A percentile compares a stretch with the other conserved stretches of the same genome.
phyloP scores from a whole-genome alignment of 2,113 vertebrate genomes.

The Elaphurus davidianus region DNA sequence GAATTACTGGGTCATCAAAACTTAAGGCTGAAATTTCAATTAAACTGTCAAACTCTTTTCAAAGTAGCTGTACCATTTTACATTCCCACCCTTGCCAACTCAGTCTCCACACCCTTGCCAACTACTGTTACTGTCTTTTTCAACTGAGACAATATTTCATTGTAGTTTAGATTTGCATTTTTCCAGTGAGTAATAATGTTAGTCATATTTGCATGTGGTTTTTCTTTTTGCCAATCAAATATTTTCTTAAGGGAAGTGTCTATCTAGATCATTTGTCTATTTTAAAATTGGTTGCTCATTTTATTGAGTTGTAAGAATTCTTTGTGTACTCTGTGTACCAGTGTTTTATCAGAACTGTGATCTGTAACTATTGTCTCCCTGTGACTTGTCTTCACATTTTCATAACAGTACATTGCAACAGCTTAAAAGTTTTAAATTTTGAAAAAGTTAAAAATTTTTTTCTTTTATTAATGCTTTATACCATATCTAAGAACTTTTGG shows the following conservation, averaged over 20 bases:
- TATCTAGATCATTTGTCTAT: not conserved
- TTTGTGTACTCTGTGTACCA: not conserved
- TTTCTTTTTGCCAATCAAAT: not conserved
- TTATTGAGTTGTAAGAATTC: not conserved
- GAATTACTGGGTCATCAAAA: not conserved
- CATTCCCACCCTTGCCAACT: no score
- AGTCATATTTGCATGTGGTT: not conserved
- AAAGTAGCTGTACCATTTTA: not conserved
- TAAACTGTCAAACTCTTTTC: not conserved
- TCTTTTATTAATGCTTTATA: not conserved
- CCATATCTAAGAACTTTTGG: not conserved
- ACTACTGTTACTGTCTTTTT: not conserved
- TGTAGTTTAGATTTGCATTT: not conserved
- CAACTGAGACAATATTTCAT: not conserved
- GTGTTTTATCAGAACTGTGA: not conserved
- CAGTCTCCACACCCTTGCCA: not conserved
- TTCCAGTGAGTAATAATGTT: not conserved
- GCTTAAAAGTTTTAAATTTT: not conserved
- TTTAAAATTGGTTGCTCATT: not conserved
- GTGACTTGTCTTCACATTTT: not conserved
- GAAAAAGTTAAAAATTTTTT: not conserved
- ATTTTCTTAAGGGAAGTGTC: not conserved
- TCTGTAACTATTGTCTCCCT: not conserved
- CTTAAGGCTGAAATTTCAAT: not conserved
- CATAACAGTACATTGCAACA: not conserved